A percentile compares a stretch with the other conserved stretches of the same genome.
Conservation (phyloP, 2,797 vertebrate genomes). For the Tragelaphus oryx region DNA sequence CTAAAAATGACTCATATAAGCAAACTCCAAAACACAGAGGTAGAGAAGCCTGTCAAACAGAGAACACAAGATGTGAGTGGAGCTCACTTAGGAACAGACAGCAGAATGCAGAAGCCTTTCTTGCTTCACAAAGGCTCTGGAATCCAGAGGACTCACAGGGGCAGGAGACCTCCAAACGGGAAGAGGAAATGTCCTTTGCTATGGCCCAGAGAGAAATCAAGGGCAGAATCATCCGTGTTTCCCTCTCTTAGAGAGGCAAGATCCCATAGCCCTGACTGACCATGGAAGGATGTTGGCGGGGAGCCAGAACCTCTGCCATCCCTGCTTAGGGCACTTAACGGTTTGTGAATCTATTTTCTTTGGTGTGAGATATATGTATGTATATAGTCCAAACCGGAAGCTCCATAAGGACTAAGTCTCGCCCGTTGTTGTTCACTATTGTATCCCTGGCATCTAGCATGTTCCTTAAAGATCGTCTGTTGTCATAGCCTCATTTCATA, state of each 20-base stretch:
- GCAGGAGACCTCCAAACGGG: background rate
- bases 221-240: no score
- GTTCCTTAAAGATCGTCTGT: background rate
- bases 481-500: background rate
- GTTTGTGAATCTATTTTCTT: background rate
- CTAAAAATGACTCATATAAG: background rate
- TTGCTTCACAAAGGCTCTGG: background rate
- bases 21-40: background rate
- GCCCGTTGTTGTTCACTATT: accelerated
- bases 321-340: background rate
- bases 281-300: background rate
- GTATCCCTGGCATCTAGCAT: background rate
- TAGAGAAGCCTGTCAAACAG: background rate
- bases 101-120: background rate
- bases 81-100: background rate
- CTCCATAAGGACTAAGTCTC: background rate
- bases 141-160: background rate
- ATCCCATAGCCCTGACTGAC: background rate
- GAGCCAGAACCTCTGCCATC: background rate
- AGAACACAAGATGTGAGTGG: background rate
- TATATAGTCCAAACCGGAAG: background rate
- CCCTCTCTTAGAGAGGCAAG: background rate
- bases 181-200: background rate
- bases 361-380: background rate
- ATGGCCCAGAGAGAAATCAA: background rate